These are phyloP conservation scores for Desmodus rotundus DNA, from an alignment of 2,113 vertebrate genomes.

Conservation along the genomic window DNA sequence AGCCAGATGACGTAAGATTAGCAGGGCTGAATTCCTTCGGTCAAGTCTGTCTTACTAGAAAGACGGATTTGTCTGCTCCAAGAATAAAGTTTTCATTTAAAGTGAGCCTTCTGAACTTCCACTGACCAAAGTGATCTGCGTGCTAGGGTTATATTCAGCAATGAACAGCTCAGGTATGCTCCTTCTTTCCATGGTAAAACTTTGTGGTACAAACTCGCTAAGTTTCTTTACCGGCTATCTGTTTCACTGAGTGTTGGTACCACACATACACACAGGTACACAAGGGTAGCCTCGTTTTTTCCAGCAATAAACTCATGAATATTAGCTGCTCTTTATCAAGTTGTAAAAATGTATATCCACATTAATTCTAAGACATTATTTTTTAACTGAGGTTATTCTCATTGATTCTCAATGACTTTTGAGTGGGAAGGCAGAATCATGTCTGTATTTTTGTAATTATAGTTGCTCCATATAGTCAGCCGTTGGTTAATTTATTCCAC, in stretches of 20 bases:
- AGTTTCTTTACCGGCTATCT: background rate
- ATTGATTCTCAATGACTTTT: background rate
- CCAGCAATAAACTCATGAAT: background rate
- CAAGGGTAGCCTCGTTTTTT: background rate
- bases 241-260: background rate
- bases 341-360: background rate
- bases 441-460: background rate
- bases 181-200: background rate
- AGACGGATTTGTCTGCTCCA: background rate
- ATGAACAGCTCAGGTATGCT: background rate
- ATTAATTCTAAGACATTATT: background rate
- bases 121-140: background rate
- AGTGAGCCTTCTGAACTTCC: background rate
- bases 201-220: background rate
- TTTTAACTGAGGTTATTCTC: background rate
- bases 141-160: background rate
- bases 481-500: background rate
- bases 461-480: background rate
- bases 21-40: background rate
- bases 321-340: background rate
- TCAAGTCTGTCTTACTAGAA: background rate
- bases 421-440: background rate
- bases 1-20: background rate
- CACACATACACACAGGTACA: background rate
- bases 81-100: conserved; percentile 28